Conservation (phyloP, 2,113 vertebrate genomes). For the Acrocephalus kingi region DNA sequence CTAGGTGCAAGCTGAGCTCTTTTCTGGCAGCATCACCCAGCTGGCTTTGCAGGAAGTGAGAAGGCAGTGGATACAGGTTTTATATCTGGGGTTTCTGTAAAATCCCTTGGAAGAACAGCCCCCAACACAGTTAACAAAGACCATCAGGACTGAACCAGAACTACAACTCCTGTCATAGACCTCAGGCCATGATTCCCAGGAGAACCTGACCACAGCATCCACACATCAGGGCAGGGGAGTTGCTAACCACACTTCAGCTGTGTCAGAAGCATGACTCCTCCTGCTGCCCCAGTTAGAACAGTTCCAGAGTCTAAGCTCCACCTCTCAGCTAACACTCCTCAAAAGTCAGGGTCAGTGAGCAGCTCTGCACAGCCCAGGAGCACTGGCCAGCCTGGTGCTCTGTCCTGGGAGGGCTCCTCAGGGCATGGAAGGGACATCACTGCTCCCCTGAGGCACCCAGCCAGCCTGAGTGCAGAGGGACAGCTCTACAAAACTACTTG, state of each 20-base stretch:
- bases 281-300: not conserved
- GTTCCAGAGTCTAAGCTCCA: not conserved
- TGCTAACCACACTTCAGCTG: not conserved
- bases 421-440: not conserved
- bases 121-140: not conserved
- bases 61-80: not conserved
- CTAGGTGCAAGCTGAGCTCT: not conserved
- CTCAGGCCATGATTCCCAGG: not conserved
- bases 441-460: not conserved
- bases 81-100: not conserved
- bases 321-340: not conserved
- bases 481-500: not conserved
- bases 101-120: not conserved
- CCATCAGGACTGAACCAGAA: not conserved
- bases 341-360: not conserved
- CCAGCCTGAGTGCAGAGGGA: not conserved
- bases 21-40: not conserved
- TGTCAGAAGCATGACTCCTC: not conserved
- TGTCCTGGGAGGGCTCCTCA: not conserved
- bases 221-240: not conserved
- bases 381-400: not conserved
- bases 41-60: not conserved
- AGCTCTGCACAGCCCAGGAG: not conserved
- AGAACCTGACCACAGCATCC: not conserved
- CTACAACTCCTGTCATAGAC: not conserved